phyloP scores from a whole-genome alignment of 2,113 vertebrate species.

The Tenebrosternarchus preto region DNA sequence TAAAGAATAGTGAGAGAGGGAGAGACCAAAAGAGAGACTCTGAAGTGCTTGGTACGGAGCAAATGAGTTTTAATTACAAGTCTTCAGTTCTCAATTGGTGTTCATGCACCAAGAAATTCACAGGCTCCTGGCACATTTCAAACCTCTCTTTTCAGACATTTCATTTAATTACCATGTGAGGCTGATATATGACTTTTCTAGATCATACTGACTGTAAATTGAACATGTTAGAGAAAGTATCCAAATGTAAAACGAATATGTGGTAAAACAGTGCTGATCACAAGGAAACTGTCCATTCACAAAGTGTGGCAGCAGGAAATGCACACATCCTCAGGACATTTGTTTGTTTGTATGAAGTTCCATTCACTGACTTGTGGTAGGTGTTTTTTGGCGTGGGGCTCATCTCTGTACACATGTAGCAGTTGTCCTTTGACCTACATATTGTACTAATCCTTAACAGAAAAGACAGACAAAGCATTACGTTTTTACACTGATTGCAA shows the following conservation, averaged over 20 bases:
- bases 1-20: neutral
- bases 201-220: constrained; percentile 25
- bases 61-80: constrained; percentile 22
- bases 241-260: constrained; percentile 27
- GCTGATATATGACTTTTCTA: constrained; percentile 23
- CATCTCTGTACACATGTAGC: too few relatives aligned
- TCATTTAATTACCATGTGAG: constrained; percentile 38
- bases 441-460: too few relatives aligned
- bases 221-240: neutral
- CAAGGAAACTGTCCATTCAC: constrained; percentile 3
- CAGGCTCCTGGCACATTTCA: constrained; percentile 5
- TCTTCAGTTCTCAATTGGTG: neutral
- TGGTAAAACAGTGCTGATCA: constrained; percentile 9
- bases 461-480: neutral
- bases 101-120: neutral
- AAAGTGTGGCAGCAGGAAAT: neutral
- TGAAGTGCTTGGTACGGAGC: neutral
- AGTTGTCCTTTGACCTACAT: too few relatives aligned
- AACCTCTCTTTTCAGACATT: constrained; percentile 14
- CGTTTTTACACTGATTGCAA: too few relatives aligned
- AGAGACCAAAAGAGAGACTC: neutral
- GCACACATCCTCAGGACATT: neutral
- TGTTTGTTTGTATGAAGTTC: neutral
- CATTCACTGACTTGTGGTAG: too few relatives aligned
- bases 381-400: too few relatives aligned